A percentile compares a stretch with the other conserved stretches of the same genome.
Conservation (phyloP, 2,888 invertebrate genomes). For the Margaritifera margaritifera region DNA sequence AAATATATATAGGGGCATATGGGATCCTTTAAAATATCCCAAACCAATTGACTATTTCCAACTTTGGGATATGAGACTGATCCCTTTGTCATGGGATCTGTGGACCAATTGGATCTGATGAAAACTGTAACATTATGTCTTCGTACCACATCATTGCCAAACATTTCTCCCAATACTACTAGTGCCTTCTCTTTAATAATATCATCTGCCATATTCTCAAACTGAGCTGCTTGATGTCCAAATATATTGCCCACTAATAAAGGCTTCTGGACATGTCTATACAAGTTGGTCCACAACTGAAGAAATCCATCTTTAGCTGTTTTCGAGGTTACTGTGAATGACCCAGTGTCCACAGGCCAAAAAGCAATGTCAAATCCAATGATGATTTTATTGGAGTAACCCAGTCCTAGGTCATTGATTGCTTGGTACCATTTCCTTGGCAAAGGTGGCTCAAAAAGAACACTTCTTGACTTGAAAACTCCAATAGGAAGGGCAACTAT, state of each 20-base stretch:
- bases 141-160: conserved; percentile 47
- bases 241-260: conserved; percentile 45
- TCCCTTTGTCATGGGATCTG: conserved; percentile 43
- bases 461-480: conserved; percentile 38
- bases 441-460: conserved; percentile 57
- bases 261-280: conserved; percentile 42
- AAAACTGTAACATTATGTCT: conserved; percentile 45
- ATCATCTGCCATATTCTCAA: conserved; percentile 48
- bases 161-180: conserved; percentile 45
- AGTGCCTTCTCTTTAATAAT: conserved; percentile 45
- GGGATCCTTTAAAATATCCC: conserved; percentile 46
- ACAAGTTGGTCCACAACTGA: conserved; percentile 58
- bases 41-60: conserved; percentile 41
- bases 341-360: conserved; percentile 60
- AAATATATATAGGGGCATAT: conserved; percentile 60
- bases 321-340: conserved; percentile 47
- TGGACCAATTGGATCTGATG: conserved; percentile 54
- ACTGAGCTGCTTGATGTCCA: conserved; percentile 39
- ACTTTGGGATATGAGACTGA: conserved; percentile 51
- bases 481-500: conserved; percentile 59
- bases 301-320: conserved; percentile 46
- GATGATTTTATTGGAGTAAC: conserved; percentile 45
- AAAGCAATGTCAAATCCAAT: conserved; percentile 58
- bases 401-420: conserved; percentile 39
- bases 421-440: conserved; percentile 45